A percentile compares a stretch with the other conserved stretches of the same genome.
These are phyloP conservation scores for Choloepus didactylus DNA, from an alignment of 2,797 vertebrate species.

Conservation along the genomic window DNA sequence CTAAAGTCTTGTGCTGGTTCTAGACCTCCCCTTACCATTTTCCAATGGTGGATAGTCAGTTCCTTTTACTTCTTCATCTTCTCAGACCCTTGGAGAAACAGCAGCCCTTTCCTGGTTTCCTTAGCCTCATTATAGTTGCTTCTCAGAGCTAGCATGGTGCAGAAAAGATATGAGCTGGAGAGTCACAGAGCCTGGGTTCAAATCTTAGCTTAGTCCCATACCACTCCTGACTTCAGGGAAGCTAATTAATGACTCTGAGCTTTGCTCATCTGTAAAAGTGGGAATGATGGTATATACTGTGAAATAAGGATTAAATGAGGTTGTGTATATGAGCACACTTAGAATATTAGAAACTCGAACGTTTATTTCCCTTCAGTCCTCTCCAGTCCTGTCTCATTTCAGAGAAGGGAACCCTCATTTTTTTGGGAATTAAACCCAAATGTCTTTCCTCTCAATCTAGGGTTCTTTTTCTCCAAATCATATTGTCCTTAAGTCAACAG, in stretches of 20 bases:
- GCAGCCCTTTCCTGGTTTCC: neutral
- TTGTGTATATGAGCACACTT: neutral
- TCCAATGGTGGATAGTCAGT: neutral
- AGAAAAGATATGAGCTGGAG: neutral
- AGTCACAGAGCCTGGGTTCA: neutral
- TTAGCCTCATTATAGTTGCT: neutral
- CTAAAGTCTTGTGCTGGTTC: neutral
- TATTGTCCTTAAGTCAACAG: neutral
- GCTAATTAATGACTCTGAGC: conserved; percentile 46
- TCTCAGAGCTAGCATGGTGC: neutral
- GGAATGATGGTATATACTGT: neutral
- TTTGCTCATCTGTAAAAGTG: conserved; percentile 33
- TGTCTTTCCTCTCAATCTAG: neutral
- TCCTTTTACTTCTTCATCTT: neutral
- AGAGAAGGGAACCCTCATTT: conserved; percentile 7
- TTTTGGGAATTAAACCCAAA: neutral
- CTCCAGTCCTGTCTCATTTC: neutral
- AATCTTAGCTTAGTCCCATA: neutral
- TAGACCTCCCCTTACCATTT: neutral
- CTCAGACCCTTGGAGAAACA: neutral
- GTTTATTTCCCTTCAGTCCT: conserved; percentile 15
- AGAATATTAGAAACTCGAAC: neutral
- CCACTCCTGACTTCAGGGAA: neutral
- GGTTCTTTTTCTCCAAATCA: neutral
- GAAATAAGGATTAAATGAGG: neutral